Evolutionary conservation across 2,888 invertebrate genomes (phyloP).

Genomic region (Camponotus fellah): DNA sequence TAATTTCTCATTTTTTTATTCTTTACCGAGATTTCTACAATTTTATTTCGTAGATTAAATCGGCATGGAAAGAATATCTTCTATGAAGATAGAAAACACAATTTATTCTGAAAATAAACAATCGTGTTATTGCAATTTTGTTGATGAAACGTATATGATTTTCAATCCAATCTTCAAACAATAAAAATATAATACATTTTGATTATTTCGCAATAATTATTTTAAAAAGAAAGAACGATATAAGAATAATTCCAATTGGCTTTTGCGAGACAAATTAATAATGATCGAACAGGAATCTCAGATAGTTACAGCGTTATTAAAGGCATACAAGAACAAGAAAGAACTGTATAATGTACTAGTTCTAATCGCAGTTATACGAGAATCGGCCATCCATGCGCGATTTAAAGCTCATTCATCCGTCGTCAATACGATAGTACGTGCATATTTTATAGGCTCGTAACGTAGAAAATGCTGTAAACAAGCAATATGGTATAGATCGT

Average conservation of each 20-base stretch:
- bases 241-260: neutral
- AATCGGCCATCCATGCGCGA: constrained; percentile 20
- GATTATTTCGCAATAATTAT: neutral
- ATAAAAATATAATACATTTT: neutral
- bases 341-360: constrained; percentile 14
- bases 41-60: too few relatives aligned
- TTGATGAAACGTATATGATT: neutral
- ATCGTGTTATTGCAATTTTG: constrained; percentile 8
- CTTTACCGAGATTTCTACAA: neutral
- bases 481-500: neutral
- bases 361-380: constrained; percentile 26
- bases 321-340: neutral
- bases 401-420: constrained; percentile 29
- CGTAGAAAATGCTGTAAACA: constrained; percentile 29
- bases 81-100: constrained; percentile 3
- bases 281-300: neutral
- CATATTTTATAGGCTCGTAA: constrained; percentile 43
- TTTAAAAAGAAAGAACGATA: neutral
- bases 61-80: neutral
- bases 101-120: constrained; percentile 21
- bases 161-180: neutral
- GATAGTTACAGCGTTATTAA: constrained; percentile 1
- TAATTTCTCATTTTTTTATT: neutral
- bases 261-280: constrained; percentile 26
- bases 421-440: constrained; percentile 20